Evolutionary conservation across 2,888 invertebrate species (phyloP).

Genomic region (Perdita meconis): DNA sequence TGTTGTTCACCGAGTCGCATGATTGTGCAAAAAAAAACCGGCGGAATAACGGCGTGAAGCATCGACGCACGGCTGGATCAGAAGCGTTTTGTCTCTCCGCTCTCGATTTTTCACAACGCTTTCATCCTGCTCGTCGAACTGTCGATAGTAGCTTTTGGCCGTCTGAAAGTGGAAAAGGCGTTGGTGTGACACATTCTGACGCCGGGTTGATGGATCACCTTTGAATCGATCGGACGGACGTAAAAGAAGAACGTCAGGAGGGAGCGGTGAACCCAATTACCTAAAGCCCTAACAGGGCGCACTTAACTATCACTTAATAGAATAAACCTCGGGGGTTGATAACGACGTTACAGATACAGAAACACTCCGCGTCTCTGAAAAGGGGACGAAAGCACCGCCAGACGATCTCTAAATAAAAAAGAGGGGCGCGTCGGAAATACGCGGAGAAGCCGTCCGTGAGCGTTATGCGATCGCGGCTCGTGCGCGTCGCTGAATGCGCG

Average conservation of each 20-base stretch:
- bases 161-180: not conserved
- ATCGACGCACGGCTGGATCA: not conserved
- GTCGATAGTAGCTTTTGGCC: not conserved
- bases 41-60: slow-evolving; percentile 10
- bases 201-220: slow-evolving; percentile 1
- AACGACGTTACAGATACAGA: too few species aligned
- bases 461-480: slow-evolving; percentile 51
- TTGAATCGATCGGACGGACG: not conserved
- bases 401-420: too few species aligned
- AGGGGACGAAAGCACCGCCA: not conserved
- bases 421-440: too few species aligned
- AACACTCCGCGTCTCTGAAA: too few species aligned
- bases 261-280: not conserved
- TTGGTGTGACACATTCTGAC: not conserved
- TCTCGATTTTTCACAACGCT: not conserved
- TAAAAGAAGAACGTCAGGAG: not conserved
- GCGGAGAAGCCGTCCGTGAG: too few species aligned
- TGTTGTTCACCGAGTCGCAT: not conserved
- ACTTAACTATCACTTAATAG: too few species aligned
- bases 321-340: too few species aligned
- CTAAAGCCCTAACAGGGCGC: not conserved
- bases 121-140: not conserved
- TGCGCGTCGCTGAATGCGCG: slow-evolving; percentile 69
- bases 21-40: not conserved
- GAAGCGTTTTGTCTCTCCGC: not conserved